These are phyloP conservation scores for Acinonyx jubatus DNA, from an alignment of 2,113 vertebrate genomes.

Conservation along the genomic window DNA sequence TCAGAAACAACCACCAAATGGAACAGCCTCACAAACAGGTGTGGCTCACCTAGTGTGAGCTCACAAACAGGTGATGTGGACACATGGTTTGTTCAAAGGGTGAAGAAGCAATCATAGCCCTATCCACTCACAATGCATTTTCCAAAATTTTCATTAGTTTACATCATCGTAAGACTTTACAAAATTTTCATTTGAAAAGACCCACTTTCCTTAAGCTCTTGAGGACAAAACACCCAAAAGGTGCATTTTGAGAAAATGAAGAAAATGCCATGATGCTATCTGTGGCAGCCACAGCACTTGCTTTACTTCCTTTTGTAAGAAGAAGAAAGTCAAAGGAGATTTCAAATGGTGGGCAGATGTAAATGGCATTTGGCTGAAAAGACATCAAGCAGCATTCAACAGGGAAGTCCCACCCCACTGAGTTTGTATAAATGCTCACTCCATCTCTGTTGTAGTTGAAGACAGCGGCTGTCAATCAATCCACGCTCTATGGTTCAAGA, in stretches of 20 bases:
- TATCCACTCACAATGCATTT: not conserved
- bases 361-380: slow-evolving; percentile 63
- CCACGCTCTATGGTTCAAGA: slow-evolving; percentile 1
- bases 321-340: slow-evolving; percentile 55
- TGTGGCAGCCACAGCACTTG: not conserved
- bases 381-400: slow-evolving; percentile 53
- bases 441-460: slow-evolving; percentile 37
- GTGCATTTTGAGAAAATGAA: slow-evolving; percentile 31
- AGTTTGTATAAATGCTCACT: slow-evolving; percentile 42
- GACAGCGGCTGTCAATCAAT: slow-evolving; percentile 68
- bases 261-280: slow-evolving; percentile 50
- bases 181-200: slow-evolving; percentile 62
- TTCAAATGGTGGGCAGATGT: slow-evolving; percentile 58
- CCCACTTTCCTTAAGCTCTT: slow-evolving; percentile 37
- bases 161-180: not conserved
- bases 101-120: not conserved
- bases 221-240: slow-evolving; percentile 57
- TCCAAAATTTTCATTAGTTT: slow-evolving; percentile 16
- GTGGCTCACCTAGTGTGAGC: not conserved
- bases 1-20: not conserved
- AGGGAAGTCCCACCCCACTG: slow-evolving; percentile 59
- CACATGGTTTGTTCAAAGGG: not conserved
- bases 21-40: not conserved
- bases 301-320: slow-evolving; percentile 52
- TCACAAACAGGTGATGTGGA: not conserved